Base-by-base conservation (phyloP, 2,888 invertebrate genomes). In the Callyntrura guangdongensis region DNA sequence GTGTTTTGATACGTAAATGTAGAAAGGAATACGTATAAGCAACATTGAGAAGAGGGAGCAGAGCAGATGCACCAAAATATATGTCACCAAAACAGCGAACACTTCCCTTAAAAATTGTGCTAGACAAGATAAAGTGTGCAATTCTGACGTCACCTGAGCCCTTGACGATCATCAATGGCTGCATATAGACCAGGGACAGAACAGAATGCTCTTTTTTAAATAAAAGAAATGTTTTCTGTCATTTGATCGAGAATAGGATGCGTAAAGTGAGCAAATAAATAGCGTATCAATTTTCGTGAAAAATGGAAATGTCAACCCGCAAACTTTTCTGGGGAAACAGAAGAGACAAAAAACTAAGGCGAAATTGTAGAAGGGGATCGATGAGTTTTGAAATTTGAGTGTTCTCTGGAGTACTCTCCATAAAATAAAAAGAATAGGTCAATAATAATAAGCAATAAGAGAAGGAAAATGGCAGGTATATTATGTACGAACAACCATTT, bases 281-380 rank as follows among this genome's bases (percentile, higher is more conserved):
- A n/a, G 17, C 1, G 79, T 84, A 84, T 84, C 84, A 84, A 25
- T 84, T 84, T 56, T 74, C 74, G 20, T 3, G 67, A 49, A 67
- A 27, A 25, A 77, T 81, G 87, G 17, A 77, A 61, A 88, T 82
- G 88, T 88, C 82, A 88, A 81, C 47, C 88, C 82, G 88, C 88
- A 88, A 72, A 72, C 8, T n/a, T n/a, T n/a, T n/a, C n/a, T 27
- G n/a, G 64, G 25, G 45, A 53, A n/a, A n/a, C n/a, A n/a, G n/a
- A n/a, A n/a, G n/a, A n/a, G n/a, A n/a, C n/a, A n/a, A 53, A 27
- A 20, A 59, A 81, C 12, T 6, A 36, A 27, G 81, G 27, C 14
- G 56, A 64, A 82, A 59, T 82, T 74, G 36, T 74, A 53, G 47
- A 74, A 74, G 74, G 17, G 74, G 47, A 49, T 74, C 12, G 74